These are phyloP conservation scores for Phoeniculus purpureus DNA, from an alignment of 2,797 vertebrate genomes.

Conservation along the genomic window DNA sequence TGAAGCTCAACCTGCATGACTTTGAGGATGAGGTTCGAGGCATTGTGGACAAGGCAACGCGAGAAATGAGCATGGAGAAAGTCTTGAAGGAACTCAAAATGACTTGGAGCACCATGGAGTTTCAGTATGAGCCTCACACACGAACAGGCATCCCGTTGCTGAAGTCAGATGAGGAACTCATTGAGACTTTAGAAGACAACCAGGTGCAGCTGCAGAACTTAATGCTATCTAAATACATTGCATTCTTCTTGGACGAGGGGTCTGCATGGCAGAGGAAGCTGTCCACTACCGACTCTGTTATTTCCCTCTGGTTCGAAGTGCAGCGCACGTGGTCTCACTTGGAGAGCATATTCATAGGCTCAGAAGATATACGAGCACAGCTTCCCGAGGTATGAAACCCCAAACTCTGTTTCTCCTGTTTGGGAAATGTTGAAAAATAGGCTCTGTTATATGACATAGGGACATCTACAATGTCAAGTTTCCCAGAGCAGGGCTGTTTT, in stretches of 20 bases:
- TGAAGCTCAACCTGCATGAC: constrained; percentile 89
- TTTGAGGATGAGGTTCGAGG: constrained; percentile 91
- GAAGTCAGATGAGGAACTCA: constrained; percentile 86
- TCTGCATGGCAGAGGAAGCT: constrained; percentile 91
- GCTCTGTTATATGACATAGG: neutral
- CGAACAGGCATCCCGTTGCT: constrained; percentile 83
- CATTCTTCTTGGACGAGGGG: constrained; percentile 92
- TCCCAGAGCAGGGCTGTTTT: neutral
- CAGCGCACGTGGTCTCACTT: constrained; percentile 93
- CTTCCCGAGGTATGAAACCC: constrained; percentile 86
- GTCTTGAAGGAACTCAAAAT: constrained; percentile 87
- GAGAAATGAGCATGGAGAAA: constrained; percentile 97
- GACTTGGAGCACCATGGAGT: constrained; percentile 91
- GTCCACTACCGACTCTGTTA: constrained; percentile 83
- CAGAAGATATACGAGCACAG: constrained; percentile 92
- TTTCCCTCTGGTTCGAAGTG: constrained; percentile 94
- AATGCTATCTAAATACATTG: constrained; percentile 88
- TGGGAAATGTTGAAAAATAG: neutral
- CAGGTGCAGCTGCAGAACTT: constrained; percentile 95
- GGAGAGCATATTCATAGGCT: constrained; percentile 96
- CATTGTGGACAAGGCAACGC: constrained; percentile 93
- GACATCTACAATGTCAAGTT: accelerated
- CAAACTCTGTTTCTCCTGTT: neutral
- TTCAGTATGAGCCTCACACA: constrained; percentile 88
- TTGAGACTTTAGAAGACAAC: constrained; percentile 94